Evolutionary conservation across 2,113 vertebrate genomes (phyloP).

Genomic region (Spea bombifrons): DNA sequence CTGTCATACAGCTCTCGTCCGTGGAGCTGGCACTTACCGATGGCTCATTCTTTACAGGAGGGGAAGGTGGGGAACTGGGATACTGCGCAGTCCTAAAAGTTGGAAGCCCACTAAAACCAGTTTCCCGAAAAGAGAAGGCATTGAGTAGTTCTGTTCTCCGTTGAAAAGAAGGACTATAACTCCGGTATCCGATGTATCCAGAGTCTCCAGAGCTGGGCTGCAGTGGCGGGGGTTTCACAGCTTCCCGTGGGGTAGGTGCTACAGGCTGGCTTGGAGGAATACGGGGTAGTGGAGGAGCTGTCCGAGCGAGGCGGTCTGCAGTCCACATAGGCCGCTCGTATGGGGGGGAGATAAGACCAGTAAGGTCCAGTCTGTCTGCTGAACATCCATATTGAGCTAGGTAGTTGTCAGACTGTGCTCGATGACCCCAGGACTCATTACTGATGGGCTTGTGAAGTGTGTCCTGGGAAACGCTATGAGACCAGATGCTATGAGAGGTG

Average conservation of each 20-base stretch:
- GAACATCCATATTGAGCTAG: constrained; percentile 75
- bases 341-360: constrained; percentile 64
- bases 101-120: constrained; percentile 80
- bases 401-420: constrained; percentile 80
- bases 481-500: constrained; percentile 67
- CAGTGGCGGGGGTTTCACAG: constrained; percentile 64
- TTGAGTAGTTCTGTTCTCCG: constrained; percentile 89
- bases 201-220: constrained; percentile 77
- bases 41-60: constrained; percentile 50
- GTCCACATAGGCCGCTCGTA: constrained; percentile 37
- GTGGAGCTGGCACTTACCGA: constrained; percentile 33
- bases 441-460: constrained; percentile 72
- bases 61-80: constrained; percentile 26
- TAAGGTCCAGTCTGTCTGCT: constrained; percentile 76
- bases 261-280: constrained; percentile 56
- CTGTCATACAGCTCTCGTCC: constrained; percentile 46
- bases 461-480: constrained; percentile 91
- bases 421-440: constrained; percentile 61
- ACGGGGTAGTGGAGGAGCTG: constrained; percentile 55
- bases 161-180: constrained; percentile 94
- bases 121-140: constrained; percentile 87
- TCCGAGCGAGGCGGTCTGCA: constrained; percentile 46
- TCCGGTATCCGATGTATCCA: constrained; percentile 83
- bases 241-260: constrained; percentile 47
- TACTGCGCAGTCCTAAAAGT: constrained; percentile 62